Evolutionary conservation across 2,797 vertebrate genomes (phyloP).

Genomic region (Botia kubotai): DNA sequence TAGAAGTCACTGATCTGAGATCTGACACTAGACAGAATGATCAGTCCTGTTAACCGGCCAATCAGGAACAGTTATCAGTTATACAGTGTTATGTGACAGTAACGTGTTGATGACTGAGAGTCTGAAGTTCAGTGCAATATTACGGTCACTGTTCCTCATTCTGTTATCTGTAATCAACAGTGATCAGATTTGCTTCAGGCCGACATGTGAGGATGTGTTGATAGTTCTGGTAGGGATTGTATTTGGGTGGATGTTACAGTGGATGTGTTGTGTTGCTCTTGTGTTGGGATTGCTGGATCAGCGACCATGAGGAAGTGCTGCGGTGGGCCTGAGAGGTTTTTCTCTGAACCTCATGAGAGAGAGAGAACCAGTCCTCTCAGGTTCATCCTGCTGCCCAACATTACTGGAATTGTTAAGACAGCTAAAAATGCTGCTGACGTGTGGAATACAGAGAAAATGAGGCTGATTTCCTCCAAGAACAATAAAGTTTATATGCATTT

Average conservation of each 20-base stretch:
- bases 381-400: conserved; percentile 20
- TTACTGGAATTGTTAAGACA: neutral
- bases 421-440: neutral
- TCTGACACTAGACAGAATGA: too few species aligned
- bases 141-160: neutral
- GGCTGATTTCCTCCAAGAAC: neutral
- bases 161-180: neutral
- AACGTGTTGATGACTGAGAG: neutral
- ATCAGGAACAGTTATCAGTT: too few species aligned
- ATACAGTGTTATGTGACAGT: too few species aligned
- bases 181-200: neutral
- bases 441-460: neutral
- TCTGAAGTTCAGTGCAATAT: neutral
- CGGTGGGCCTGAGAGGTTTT: conserved; percentile 64
- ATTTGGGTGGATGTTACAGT: neutral
- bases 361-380: conserved; percentile 37
- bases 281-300: neutral
- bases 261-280: conserved; percentile 1
- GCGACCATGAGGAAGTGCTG: conserved; percentile 69
- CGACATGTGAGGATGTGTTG: neutral
- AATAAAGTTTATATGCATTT: neutral
- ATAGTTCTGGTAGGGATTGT: neutral
- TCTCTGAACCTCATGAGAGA: conserved; percentile 20
- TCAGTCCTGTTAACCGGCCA: too few species aligned
- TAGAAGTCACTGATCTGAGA: too few species aligned